A percentile compares a stretch with the other conserved stretches of the same genome.
These are phyloP conservation scores for Pangasius krempfi DNA, from an alignment of 2,797 vertebrate genomes.

Conservation along the genomic window DNA sequence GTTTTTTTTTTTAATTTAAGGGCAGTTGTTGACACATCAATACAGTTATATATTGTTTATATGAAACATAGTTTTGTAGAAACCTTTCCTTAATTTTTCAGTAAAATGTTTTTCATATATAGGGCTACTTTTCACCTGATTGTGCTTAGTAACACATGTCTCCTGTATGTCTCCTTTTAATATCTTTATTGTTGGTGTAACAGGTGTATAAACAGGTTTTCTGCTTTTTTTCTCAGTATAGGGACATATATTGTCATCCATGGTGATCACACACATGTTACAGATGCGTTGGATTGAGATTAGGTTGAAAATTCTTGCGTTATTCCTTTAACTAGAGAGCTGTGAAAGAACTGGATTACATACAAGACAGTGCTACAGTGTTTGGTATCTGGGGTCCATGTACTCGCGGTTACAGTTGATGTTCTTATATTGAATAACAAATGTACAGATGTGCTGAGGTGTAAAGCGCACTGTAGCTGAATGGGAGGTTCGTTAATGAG, in stretches of 20 bases:
- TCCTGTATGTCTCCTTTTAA: background rate
- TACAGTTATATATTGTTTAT: background rate
- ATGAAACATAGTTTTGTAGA: background rate
- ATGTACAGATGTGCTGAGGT: conserved; percentile 35
- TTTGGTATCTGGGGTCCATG: background rate
- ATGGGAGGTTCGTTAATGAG: conserved; percentile 29
- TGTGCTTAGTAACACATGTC: background rate
- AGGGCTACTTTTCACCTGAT: background rate
- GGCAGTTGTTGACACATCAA: background rate
- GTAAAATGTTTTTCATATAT: background rate
- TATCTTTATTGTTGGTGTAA: background rate
- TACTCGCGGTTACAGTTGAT: background rate
- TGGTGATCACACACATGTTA: background rate
- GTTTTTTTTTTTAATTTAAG: background rate
- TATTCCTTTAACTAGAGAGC: background rate
- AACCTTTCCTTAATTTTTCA: background rate
- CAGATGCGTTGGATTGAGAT: background rate
- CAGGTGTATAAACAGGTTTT: background rate
- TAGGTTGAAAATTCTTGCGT: background rate
- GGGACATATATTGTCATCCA: background rate
- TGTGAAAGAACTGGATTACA: background rate
- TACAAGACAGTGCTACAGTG: background rate
- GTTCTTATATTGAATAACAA: conserved; percentile 30
- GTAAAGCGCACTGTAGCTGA: conserved; percentile 32
- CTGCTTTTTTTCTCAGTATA: too few relatives aligned